These are phyloP conservation scores for Sapayoa aenigma DNA, from an alignment of 2,113 vertebrate species.

Conservation along the genomic window DNA sequence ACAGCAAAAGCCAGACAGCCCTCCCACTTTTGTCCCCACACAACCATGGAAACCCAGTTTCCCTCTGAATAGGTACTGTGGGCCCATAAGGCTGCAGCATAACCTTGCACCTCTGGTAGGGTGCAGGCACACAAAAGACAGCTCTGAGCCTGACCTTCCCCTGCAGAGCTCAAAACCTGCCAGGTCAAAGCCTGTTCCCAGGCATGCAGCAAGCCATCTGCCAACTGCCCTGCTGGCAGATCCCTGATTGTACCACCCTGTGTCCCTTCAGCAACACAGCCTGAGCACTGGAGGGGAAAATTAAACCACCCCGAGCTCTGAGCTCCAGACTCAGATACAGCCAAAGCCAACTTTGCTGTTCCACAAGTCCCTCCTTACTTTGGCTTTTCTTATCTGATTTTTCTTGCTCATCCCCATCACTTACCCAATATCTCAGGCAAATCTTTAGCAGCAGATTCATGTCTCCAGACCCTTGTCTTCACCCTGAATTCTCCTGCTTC, in stretches of 20 bases:
- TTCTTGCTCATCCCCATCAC: not conserved
- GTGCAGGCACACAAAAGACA: not conserved
- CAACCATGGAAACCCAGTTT: not conserved
- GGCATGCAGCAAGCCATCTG: not conserved
- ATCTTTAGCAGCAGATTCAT: not conserved
- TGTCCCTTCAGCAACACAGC: not conserved
- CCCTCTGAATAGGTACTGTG: not conserved
- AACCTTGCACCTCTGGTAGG: not conserved
- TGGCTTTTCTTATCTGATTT: not conserved
- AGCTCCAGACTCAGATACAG: not conserved
- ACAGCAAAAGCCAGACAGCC: not conserved
- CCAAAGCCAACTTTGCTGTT: not conserved
- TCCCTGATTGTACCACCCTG: not conserved
- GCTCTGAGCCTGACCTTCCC: not conserved
- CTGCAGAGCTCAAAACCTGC: not conserved
- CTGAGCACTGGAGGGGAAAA: not conserved
- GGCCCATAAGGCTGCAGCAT: not conserved
- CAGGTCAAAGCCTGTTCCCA: not conserved
- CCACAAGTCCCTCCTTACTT: not conserved
- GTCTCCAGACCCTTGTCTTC: not conserved
- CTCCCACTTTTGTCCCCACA: not conserved
- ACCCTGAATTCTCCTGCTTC: not conserved
- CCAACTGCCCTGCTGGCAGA: not conserved
- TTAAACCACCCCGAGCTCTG: not conserved
- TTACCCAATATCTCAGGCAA: not conserved